A percentile compares a stretch with the other conserved stretches of the same genome.
Conservation (phyloP, 2,888 invertebrate species). For the Nomada fucata region DNA sequence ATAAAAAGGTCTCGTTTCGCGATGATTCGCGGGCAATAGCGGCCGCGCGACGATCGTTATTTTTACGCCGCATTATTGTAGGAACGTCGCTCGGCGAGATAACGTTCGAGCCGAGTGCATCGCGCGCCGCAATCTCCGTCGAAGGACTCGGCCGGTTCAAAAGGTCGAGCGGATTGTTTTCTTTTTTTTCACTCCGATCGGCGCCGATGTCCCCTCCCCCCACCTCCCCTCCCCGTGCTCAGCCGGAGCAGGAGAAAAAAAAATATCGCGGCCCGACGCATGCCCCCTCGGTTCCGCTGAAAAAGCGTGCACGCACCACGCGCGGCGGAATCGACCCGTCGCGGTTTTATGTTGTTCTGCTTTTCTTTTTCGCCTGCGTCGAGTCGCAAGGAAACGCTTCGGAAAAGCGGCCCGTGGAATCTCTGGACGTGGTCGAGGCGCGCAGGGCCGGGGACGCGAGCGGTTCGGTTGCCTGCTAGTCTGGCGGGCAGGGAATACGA, state of each 20-base stretch:
- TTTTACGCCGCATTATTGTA: constrained; percentile 28
- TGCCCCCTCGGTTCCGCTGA: no score
- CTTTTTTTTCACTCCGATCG: constrained; percentile 1
- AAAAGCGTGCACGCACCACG: no score
- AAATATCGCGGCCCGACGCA: background rate
- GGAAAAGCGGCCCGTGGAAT: no score
- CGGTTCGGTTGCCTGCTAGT: no score
- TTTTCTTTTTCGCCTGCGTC: no score
- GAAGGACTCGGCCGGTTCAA: constrained; percentile 37
- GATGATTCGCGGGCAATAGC: background rate
- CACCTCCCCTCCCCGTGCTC: background rate
- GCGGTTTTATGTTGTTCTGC: no score
- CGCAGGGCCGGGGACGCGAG: no score
- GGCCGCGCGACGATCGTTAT: constrained; percentile 12
- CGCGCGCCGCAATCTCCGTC: constrained; percentile 22
- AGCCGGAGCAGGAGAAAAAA: background rate
- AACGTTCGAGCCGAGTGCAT: constrained; percentile 34
- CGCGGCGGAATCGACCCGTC: no score
- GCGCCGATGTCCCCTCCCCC: background rate
- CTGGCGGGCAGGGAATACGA: no score
- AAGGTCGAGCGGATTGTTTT: constrained; percentile 21
- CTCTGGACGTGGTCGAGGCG: no score
- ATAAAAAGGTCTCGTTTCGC: constrained; percentile 9
- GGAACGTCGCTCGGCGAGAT: constrained; percentile 27
- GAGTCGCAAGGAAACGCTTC: no score